Percentiles rank a stretch among this genome's conserved stretches.
These are phyloP conservation scores for Melikaiella ostensackeni DNA, from an alignment of 2,888 invertebrate genomes.

Conservation along the genomic window DNA sequence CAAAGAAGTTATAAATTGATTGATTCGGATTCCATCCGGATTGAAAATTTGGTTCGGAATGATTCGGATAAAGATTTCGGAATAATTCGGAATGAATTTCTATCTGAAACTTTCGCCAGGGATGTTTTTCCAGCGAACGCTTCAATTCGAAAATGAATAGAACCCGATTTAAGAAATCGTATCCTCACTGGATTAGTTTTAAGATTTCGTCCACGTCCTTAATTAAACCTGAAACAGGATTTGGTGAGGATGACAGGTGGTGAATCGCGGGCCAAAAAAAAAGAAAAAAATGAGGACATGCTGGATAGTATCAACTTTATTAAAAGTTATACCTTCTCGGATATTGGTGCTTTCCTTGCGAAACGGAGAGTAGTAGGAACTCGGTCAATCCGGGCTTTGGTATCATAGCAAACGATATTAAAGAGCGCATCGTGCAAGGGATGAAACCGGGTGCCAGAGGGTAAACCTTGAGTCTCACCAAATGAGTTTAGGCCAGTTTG, in stretches of 20 bases:
- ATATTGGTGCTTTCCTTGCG: slow-evolving; percentile 38
- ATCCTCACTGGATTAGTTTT: not conserved
- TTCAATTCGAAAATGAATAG: too few species aligned
- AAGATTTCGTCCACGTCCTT: not conserved
- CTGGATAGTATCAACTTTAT: slow-evolving; percentile 28
- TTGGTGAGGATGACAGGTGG: not conserved
- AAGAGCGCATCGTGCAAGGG: slow-evolving; percentile 27
- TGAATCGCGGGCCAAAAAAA: not conserved
- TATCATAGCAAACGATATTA: slow-evolving; percentile 42
- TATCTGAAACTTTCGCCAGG: too few species aligned
- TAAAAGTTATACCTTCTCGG: slow-evolving; percentile 34
- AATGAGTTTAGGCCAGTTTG: slow-evolving; percentile 34
- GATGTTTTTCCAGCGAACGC: too few species aligned
- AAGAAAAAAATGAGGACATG: slow-evolving; percentile 12
- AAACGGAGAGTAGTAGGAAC: slow-evolving; percentile 36
- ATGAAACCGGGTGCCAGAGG: slow-evolving; percentile 17
- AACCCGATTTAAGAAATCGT: too few species aligned
- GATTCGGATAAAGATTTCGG: too few species aligned
- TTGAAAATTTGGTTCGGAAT: too few species aligned
- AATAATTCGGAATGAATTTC: too few species aligned
- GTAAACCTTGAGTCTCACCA: slow-evolving; percentile 26
- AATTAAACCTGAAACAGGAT: not conserved
- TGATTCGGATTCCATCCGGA: too few species aligned
- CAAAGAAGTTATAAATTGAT: too few species aligned
- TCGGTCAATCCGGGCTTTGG: slow-evolving; percentile 46